Evolutionary conservation across 2,113 vertebrate genomes (phyloP), one percentile per base, ranked within the genome.

Genomic region (Lophura nycthemera): DNA sequence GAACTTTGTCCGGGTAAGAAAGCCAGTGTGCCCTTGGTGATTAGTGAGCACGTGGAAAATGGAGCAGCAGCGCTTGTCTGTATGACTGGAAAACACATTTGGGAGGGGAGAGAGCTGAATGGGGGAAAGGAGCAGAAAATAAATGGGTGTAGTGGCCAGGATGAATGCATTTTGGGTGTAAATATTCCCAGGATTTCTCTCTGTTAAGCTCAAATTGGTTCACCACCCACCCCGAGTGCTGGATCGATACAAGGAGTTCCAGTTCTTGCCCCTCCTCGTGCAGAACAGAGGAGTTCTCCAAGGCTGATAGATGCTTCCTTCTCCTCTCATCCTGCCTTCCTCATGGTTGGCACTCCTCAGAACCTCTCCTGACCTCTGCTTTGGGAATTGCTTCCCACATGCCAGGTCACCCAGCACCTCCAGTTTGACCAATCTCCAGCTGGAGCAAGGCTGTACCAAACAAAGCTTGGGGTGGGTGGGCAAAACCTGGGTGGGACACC

Each of bases 21-120:
- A 89, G 40, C 64, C 86, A 24, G 27, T 4, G 6, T 56, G 92
- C 56, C 95, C 90, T 95, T 94, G 92, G 74, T n/a, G 89, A 20
- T 29, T 18, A 11, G 60, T 4, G 1, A 60, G 50, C 84, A 56
- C 5, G 12, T 38, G 48, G 13, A 52, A 36, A 18, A 1, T 4
- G 3, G 52, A 87, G 84, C 82, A 48, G 63, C 54, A 50, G 59
- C 17, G 17, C 0, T 0, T 32, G 56, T 81, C 79, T 67, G 85
- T 48, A 2, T n/a, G 48, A 0, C 71, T 1, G 1, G 48, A 56
- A 87, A 61, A 79, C 8, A 1, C 6, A n/a, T 72, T n/a, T 25
- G 4, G 4, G 5, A 32, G 25, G 38, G 29, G 10, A n/a, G 54
- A 71, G 38, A 52, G n/a, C 16, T 74, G 61, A 27, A 71, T 4